A percentile compares a stretch with the other conserved stretches of the same genome.
phyloP scores from a whole-genome alignment of 2,113 vertebrate species.

The Scartelaos histophorus region DNA sequence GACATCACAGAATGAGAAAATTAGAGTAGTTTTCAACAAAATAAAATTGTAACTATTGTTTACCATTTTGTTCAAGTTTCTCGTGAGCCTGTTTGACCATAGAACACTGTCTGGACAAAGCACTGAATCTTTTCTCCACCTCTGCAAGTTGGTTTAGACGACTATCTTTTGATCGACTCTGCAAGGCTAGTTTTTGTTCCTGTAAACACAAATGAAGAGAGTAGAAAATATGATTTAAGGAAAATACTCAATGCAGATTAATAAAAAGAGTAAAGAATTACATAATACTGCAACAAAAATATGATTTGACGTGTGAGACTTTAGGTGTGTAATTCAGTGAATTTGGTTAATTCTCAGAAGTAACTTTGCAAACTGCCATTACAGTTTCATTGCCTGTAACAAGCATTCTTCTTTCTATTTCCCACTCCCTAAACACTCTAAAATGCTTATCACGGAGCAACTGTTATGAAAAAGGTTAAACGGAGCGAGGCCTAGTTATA shows the following conservation, averaged over 20 bases:
- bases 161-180: conserved; percentile 84
- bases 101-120: conserved; percentile 81
- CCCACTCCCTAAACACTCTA: conserved; percentile 46
- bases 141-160: conserved; percentile 87
- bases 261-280: not conserved
- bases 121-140: conserved; percentile 84
- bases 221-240: not conserved
- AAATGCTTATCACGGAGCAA: conserved; percentile 56
- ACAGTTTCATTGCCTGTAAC: conserved; percentile 78
- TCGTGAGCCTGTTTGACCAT: conserved; percentile 82
- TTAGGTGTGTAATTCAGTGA: conserved; percentile 39
- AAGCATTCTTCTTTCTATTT: conserved; percentile 49
- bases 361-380: conserved; percentile 67
- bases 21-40: not conserved
- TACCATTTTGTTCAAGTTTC: conserved; percentile 88
- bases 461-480: conserved; percentile 71
- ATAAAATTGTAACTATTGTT: conserved; percentile 1
- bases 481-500: conserved; percentile 74
- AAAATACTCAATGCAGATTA: not conserved
- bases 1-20: not conserved
- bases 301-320: conserved; percentile 21
- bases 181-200: conserved; percentile 88
- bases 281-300: not conserved
- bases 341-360: conserved; percentile 65
- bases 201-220: conserved; percentile 54